phyloP scores from a whole-genome alignment of 1,140 invertebrate genomes.

The Zaprionus taronus region DNA sequence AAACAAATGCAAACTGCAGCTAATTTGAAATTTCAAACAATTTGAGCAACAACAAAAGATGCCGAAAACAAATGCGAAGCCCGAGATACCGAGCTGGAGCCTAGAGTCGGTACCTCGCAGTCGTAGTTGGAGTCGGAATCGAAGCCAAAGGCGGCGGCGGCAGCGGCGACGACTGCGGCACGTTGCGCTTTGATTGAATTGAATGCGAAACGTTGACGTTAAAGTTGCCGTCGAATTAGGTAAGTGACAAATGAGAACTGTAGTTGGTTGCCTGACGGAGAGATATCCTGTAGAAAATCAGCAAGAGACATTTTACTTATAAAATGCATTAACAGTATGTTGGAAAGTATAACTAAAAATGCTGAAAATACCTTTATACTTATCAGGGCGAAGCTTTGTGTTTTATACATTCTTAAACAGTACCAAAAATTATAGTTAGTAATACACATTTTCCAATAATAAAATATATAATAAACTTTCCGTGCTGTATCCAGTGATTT shows the following conservation, averaged over 20 bases:
- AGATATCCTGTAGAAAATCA: constrained; percentile 7
- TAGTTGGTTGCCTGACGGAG: background rate
- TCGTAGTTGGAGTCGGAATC: constrained; percentile 3
- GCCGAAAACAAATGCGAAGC: constrained; percentile 69
- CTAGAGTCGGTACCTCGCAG: background rate
- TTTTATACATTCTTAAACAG: too few relatives aligned
- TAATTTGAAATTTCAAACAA: constrained; percentile 80
- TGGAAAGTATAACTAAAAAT: too few relatives aligned
- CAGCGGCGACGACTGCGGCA: constrained; percentile 40
- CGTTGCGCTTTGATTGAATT: constrained; percentile 82
- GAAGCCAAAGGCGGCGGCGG: constrained; percentile 60
- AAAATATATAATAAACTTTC: too few relatives aligned
- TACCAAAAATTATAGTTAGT: too few relatives aligned
- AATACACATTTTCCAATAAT: too few relatives aligned
- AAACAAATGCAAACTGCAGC: constrained; percentile 72
- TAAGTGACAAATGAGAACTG: constrained; percentile 33
- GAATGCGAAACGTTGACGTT: constrained; percentile 66
- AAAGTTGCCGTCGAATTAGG: constrained; percentile 32
- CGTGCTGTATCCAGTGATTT: too few relatives aligned
- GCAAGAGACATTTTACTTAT: too few relatives aligned
- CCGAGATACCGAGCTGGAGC: constrained; percentile 19
- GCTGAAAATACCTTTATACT: too few relatives aligned
- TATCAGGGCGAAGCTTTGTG: too few relatives aligned
- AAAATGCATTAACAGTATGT: too few relatives aligned
- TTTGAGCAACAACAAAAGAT: constrained; percentile 71